phyloP scores from a whole-genome alignment of 2,113 vertebrate genomes.

The Seriola dumerili region DNA sequence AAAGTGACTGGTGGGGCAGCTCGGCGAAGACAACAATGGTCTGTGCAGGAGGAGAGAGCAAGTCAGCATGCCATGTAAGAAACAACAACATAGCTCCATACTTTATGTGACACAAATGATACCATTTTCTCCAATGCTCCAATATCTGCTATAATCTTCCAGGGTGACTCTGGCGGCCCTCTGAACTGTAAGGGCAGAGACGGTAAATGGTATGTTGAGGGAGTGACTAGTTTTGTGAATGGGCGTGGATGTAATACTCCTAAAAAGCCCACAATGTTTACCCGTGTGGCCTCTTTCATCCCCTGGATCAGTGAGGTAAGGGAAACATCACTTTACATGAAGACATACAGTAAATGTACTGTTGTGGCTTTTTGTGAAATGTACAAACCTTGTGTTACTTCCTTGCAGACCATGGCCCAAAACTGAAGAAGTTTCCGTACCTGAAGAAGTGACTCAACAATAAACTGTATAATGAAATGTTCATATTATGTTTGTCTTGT shows the following conservation, averaged over 20 bases:
- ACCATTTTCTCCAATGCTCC: background rate
- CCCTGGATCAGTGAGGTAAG: constrained; percentile 77
- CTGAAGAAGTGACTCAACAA: constrained; percentile 2
- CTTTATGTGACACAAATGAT: background rate
- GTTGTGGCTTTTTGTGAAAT: background rate
- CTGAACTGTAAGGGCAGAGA: constrained; percentile 70
- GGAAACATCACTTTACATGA: background rate
- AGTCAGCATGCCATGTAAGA: constrained; percentile 88
- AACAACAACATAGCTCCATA: background rate
- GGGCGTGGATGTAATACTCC: constrained; percentile 71
- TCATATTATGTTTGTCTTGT: background rate
- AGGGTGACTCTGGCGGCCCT: constrained; percentile 76
- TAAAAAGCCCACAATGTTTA: constrained; percentile 71
- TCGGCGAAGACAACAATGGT: constrained; percentile 81
- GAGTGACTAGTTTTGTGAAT: constrained; percentile 73
- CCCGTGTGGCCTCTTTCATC: constrained; percentile 67
- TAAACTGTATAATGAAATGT: constrained; percentile 2
- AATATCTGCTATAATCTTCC: background rate
- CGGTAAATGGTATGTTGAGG: constrained; percentile 70
- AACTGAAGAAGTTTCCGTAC: constrained; percentile 57
- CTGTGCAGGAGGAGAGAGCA: constrained; percentile 86
- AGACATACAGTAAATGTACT: background rate
- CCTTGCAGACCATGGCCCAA: constrained; percentile 59
- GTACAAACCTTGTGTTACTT: constrained; percentile 16
- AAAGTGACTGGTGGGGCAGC: constrained; percentile 85